These are phyloP conservation scores for Sebastes nivosus DNA, from an alignment of 2,797 vertebrate genomes.

Conservation along the genomic window DNA sequence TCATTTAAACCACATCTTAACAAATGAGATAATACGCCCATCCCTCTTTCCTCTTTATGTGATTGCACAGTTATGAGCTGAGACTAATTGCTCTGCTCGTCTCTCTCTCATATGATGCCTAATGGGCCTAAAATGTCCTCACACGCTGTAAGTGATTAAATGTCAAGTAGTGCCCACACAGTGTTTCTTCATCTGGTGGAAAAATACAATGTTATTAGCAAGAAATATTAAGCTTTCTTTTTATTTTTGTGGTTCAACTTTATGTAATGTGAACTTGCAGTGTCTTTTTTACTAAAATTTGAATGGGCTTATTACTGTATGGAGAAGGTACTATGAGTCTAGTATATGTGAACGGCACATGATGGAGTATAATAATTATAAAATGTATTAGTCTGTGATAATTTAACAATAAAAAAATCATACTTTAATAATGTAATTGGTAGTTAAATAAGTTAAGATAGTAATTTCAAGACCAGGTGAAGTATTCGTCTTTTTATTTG, in stretches of 20 bases:
- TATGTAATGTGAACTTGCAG: background rate
- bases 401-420: background rate
- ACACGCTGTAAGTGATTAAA: constrained; percentile 4
- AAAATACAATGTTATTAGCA: background rate
- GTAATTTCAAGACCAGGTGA: background rate
- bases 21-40: constrained; percentile 1
- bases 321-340: background rate
- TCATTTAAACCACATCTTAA: background rate
- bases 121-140: constrained; percentile 21
- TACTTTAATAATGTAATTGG: constrained; percentile 18
- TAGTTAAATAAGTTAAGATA: constrained; percentile 7
- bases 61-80: constrained; percentile 18
- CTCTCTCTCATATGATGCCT: constrained; percentile 11
- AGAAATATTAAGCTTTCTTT: background rate
- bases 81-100: constrained; percentile 25
- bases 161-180: background rate
- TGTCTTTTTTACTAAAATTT: background rate
- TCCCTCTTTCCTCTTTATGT: background rate
- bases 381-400: background rate
- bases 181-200: background rate
- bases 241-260: background rate
- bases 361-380: background rate
- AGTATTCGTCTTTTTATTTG: background rate
- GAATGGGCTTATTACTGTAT: background rate
- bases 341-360: background rate